Conservation (phyloP, 1,140 invertebrate species). For the Bombus sylvicola region DNA sequence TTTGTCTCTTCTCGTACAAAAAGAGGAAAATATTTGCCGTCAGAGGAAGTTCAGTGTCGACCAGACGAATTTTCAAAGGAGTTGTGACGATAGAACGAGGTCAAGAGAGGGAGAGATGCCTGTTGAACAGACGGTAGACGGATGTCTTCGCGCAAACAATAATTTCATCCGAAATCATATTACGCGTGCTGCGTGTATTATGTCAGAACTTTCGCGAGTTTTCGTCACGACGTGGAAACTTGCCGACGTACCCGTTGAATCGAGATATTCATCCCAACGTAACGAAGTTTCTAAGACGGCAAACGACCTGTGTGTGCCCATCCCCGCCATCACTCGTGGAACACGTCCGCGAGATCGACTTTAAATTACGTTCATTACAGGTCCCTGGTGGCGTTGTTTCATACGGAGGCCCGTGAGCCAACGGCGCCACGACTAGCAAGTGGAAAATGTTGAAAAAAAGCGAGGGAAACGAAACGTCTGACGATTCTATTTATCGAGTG, state of each 20-base stretch:
- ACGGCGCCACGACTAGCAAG: background rate
- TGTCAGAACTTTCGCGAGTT: constrained; percentile 40
- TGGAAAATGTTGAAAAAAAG: constrained; percentile 14
- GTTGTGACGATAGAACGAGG: background rate
- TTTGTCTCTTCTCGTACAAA: background rate
- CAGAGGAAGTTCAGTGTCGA: background rate
- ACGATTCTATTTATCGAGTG: background rate
- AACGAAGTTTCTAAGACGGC: constrained; percentile 46
- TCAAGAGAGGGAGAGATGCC: background rate
- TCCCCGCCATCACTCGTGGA: background rate
- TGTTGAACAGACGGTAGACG: constrained; percentile 1
- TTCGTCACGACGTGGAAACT: constrained; percentile 34
- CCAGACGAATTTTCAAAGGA: constrained; percentile 17
- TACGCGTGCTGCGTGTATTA: constrained; percentile 40
- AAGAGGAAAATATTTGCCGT: background rate
- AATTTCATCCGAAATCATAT: constrained; percentile 47
- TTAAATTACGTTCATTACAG: constrained; percentile 46
- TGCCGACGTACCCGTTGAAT: background rate
- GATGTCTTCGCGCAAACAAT: constrained; percentile 44
- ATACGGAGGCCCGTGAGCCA: background rate
- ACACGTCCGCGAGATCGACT: constrained; percentile 40
- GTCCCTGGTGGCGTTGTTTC: constrained; percentile 8
- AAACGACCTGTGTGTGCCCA: constrained; percentile 28
- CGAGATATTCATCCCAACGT: constrained; percentile 50
- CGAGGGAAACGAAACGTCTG: background rate